These are phyloP conservation scores for Nudaria mundana DNA, from an alignment of 2,888 invertebrate genomes.

Conservation along the genomic window DNA sequence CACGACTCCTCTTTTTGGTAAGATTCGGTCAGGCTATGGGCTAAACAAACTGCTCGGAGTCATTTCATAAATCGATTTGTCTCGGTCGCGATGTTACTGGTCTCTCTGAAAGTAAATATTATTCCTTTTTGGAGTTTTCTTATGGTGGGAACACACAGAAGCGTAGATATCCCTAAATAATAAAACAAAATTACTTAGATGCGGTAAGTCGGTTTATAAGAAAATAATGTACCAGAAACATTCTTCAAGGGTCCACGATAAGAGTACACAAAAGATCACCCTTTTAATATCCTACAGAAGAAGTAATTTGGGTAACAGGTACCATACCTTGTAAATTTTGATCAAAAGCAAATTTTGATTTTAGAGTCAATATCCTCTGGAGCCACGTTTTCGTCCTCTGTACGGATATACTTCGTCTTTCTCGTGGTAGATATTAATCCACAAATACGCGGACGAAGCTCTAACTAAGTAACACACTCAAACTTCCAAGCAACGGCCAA, in stretches of 20 bases:
- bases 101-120: slow-evolving; percentile 42
- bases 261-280: too few relatives aligned
- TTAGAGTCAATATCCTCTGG: too few relatives aligned
- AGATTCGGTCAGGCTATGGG: slow-evolving; percentile 58
- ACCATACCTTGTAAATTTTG: too few relatives aligned
- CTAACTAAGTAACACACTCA: too few relatives aligned
- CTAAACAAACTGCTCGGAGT: slow-evolving; percentile 72
- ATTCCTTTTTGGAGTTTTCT: slow-evolving; percentile 30
- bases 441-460: too few relatives aligned
- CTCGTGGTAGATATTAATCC: too few relatives aligned
- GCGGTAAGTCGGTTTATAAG: slow-evolving; percentile 2
- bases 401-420: too few relatives aligned
- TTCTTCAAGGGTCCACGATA: not conserved
- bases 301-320: too few relatives aligned
- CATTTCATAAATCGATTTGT: slow-evolving; percentile 69
- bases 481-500: too few relatives aligned
- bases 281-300: too few relatives aligned
- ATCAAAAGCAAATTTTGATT: too few relatives aligned
- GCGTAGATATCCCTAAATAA: slow-evolving; percentile 15
- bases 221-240: not conserved
- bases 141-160: slow-evolving; percentile 34
- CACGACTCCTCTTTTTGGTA: slow-evolving; percentile 71
- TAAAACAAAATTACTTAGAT: slow-evolving; percentile 20
- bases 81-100: slow-evolving; percentile 38
- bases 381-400: too few relatives aligned